Evolutionary conservation across 2,888 invertebrate species (phyloP), one percentile per base, ranked within the genome.

Genomic region (Mycalesis mineus): DNA sequence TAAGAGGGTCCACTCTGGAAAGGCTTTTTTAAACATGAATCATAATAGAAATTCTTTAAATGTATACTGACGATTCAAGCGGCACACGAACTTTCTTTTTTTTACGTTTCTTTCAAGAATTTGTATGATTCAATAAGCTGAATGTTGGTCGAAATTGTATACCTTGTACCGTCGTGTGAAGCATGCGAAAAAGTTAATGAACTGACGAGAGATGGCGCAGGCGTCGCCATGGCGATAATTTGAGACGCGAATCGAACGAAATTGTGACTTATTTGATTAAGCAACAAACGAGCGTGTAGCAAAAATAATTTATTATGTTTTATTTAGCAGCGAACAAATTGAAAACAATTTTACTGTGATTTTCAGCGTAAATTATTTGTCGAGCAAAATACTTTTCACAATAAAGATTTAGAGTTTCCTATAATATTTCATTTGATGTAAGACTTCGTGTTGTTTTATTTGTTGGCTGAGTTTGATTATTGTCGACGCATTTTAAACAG

Each of bases 101-200:
- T n/a, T n/a, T n/a, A n/a, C n/a, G n/a, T n/a, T n/a, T n/a, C n/a
- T n/a, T n/a, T n/a, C n/a, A n/a, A n/a, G n/a, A n/a, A n/a, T n/a
- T n/a, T n/a, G n/a, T n/a, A n/a, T n/a, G n/a, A n/a, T 5, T 22
- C 3, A 22, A 5, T 22, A 22, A 2, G 3, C 5, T 4, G 22
- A 22, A 22, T 22, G 22, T n/a, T 22, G 22, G 2, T 22, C 22
- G 22, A 22, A 22, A 22, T 22, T 22, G 67, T 62, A 7, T 70
- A 8, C 47, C 70, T 71, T 74, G 55, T 41, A 60, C 59, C 63
- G 3, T 45, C 45, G 45, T 53, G 53, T 53, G 53, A 53, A 52
- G 33, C 39, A 51, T 64, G 66, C 68, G 72, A 76, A 77, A 77
- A 82, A 82, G 74, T 76, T 84, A 85, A 86, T 84, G 84, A 84